Evolutionary conservation across 2,113 vertebrate genomes (phyloP).

Genomic region (Hassar affinis): DNA sequence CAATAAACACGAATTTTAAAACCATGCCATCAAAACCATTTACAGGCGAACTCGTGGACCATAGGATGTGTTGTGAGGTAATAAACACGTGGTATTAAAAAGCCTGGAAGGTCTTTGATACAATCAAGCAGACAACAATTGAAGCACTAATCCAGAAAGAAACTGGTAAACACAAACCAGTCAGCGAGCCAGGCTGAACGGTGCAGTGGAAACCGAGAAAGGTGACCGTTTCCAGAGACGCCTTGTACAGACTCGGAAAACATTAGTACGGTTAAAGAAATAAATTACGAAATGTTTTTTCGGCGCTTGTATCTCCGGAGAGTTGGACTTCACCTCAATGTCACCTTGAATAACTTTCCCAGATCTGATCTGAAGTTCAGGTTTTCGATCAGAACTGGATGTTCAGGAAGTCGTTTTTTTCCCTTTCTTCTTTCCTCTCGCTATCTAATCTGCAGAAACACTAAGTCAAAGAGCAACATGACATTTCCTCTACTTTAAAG

Average conservation of each 20-base stretch:
- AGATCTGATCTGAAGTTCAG: slow-evolving; percentile 4
- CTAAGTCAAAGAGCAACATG: not conserved
- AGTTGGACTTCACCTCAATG: not conserved
- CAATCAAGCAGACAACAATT: slow-evolving; percentile 8
- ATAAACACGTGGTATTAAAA: not conserved
- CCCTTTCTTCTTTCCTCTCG: not conserved
- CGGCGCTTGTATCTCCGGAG: not conserved
- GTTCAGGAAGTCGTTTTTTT: not conserved
- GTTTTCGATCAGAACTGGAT: not conserved
- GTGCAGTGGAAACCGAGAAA: not conserved
- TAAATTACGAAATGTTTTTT: not conserved
- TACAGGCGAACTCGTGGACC: not conserved
- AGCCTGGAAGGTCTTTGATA: slow-evolving; percentile 9
- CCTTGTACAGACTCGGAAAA: not conserved
- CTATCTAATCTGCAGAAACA: not conserved
- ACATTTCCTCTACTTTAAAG: slow-evolving; percentile 15
- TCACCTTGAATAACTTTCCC: not conserved
- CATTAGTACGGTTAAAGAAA: not conserved
- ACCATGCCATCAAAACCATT: slow-evolving; percentile 33
- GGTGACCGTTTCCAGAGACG: not conserved
- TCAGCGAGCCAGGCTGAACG: not conserved
- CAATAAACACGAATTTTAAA: slow-evolving; percentile 26
- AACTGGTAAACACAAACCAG: not conserved
- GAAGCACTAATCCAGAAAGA: not conserved
- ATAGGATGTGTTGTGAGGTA: not conserved